Conservation (phyloP, 2,113 vertebrate species). For the Galeopterus variegatus region DNA sequence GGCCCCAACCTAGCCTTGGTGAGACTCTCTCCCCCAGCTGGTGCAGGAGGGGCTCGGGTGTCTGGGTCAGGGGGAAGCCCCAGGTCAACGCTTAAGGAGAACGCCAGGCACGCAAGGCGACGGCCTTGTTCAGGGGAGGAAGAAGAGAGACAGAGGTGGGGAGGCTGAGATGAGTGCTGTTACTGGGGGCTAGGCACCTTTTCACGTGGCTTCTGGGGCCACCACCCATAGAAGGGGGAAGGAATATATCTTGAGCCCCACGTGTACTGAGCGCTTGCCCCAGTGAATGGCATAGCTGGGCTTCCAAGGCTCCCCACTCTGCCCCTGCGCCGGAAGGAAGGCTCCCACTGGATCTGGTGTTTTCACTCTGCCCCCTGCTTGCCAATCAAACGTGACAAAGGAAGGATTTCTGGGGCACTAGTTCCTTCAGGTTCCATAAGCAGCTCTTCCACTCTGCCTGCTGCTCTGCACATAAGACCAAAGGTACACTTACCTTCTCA, state of each 20-base stretch:
- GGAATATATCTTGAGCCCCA: background rate
- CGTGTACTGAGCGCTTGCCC: background rate
- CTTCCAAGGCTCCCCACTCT: background rate
- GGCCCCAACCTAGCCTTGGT: background rate
- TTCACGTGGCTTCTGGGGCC: background rate
- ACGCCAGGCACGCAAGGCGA: background rate
- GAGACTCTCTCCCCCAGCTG: slow-evolving; percentile 6
- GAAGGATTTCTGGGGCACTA: background rate
- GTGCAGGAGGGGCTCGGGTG: background rate
- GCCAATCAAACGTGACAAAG: background rate
- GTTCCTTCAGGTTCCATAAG: background rate
- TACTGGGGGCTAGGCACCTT: background rate
- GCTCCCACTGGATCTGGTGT: too few species aligned
- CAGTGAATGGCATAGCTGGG: background rate
- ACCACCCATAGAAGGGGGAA: background rate
- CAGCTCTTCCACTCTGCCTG: background rate
- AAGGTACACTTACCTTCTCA: background rate
- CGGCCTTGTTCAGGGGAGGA: background rate
- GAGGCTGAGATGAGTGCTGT: background rate
- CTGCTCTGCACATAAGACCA: background rate
- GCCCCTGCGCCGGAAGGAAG: background rate
- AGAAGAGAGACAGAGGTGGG: background rate
- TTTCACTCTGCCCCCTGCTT: fast-evolving
- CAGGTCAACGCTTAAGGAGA: background rate
- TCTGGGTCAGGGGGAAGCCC: background rate